phyloP scores from a whole-genome alignment of 2,113 vertebrate species.

The Hippocampus barbouri region DNA sequence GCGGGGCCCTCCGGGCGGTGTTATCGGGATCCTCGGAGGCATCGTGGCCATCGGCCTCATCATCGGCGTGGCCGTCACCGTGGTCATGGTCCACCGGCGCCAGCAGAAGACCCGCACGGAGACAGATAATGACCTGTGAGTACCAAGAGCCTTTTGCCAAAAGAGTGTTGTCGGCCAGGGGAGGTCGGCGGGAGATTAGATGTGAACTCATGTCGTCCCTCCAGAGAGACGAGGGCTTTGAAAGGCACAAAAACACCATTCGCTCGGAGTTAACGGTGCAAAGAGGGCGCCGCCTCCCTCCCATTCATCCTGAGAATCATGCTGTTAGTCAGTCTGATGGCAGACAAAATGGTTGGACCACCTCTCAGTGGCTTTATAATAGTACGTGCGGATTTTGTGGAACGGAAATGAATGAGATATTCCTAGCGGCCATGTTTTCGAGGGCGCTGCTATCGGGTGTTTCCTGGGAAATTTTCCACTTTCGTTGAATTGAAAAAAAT shows the following conservation, averaged over 20 bases:
- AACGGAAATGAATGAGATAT: background rate
- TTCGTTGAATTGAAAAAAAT: background rate
- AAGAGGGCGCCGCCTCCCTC: constrained; percentile 4
- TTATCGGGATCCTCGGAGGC: constrained; percentile 80
- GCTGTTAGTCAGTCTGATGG: constrained; percentile 13
- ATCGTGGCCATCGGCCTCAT: constrained; percentile 76
- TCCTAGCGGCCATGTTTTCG: background rate
- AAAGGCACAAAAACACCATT: constrained; percentile 29
- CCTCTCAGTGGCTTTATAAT: background rate
- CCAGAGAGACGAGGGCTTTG: constrained; percentile 32
- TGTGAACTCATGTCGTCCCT: constrained; percentile 46
- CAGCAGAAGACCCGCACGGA: constrained; percentile 77
- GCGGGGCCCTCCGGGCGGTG: constrained; percentile 75
- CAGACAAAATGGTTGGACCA: background rate
- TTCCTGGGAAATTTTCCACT: background rate
- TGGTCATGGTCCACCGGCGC: constrained; percentile 77
- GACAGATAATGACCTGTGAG: constrained; percentile 81
- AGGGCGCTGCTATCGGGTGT: too few relatives aligned
- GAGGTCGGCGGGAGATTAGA: constrained; percentile 48
- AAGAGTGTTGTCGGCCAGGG: constrained; percentile 38
- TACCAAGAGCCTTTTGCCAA: constrained; percentile 49
- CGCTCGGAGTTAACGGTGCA: background rate
- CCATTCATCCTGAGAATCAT: constrained; percentile 9
- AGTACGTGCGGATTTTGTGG: background rate
- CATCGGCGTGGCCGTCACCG: constrained; percentile 73